Evolutionary conservation across 2,888 invertebrate species (phyloP), one percentile per base, ranked within the genome.

Genomic region (Deladenus siricidicola): DNA sequence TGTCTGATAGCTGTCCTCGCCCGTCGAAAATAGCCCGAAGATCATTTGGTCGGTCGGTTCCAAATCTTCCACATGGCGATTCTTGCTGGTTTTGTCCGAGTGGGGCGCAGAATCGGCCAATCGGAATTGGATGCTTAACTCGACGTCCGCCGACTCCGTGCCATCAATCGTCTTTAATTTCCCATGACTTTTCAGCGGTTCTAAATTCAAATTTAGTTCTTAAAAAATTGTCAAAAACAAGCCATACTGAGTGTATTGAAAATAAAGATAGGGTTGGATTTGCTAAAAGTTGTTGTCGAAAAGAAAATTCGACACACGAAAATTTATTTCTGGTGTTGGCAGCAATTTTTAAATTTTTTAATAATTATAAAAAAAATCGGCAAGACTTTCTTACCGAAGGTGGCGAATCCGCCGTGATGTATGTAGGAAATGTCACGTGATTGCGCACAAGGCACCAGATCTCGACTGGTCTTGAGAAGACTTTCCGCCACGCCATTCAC

Each of bases 321-420:
- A n/a, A n/a, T n/a, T n/a, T n/a, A n/a, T n/a, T n/a, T n/a, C n/a
- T n/a, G n/a, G n/a, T n/a, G n/a, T n/a, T n/a, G n/a, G n/a, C n/a
- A n/a, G n/a, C n/a, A n/a, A n/a, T n/a, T n/a, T n/a, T n/a, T n/a
- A n/a, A n/a, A n/a, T n/a, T n/a, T n/a, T n/a, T n/a, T n/a, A n/a
- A n/a, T n/a, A n/a, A n/a, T n/a, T n/a, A n/a, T n/a, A n/a, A n/a
- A n/a, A n/a, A n/a, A n/a, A n/a, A n/a, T n/a, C n/a, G n/a, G n/a
- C 19, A 50, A n/a, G 21, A 8, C 14, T 3, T 8, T 34, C 58
- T n/a, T 29, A 66, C 68, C 71, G 60, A 74, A 74, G n/a, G 61
- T 65, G n/a, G 68, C 70, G 61, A 66, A 76, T 43, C 75, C 75
- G 23, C 68, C 73, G 21, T 67, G 62, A 59, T 75, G 75, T 6